phyloP scores from a whole-genome alignment of 2,797 vertebrate genomes.

The Telmatherina bonti region DNA sequence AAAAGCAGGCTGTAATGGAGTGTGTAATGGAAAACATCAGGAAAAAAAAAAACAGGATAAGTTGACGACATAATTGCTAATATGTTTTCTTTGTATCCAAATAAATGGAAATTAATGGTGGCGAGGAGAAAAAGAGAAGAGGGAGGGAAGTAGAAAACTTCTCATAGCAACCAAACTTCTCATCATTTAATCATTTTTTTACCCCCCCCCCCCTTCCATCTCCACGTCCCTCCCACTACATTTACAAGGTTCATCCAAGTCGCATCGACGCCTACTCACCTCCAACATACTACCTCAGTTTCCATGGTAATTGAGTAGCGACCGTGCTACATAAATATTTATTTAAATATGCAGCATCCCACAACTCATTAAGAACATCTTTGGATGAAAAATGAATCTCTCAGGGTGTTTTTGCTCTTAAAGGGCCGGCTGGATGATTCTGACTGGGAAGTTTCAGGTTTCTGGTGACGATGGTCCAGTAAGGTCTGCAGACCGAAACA shows the following conservation, averaged over 20 bases:
- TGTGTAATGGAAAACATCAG: neutral
- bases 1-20: neutral
- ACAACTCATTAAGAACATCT: constrained; percentile 74
- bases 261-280: constrained; percentile 76
- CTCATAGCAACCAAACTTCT: constrained; percentile 44
- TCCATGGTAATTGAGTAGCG: constrained; percentile 78
- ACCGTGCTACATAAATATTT: constrained; percentile 73
- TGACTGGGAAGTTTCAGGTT: constrained; percentile 16
- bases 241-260: constrained; percentile 78
- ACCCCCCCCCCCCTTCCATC: constrained; percentile 35
- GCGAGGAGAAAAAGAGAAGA: constrained; percentile 4
- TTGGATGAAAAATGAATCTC: constrained; percentile 45
- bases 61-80: neutral
- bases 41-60: neutral
- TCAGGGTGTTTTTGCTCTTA: constrained; percentile 45
- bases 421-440: constrained; percentile 32
- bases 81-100: constrained; percentile 1
- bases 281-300: constrained; percentile 78
- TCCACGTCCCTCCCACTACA: constrained; percentile 70
- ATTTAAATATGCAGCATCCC: constrained; percentile 67
- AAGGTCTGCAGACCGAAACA: neutral
- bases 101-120: constrained; percentile 1
- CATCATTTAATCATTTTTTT: constrained; percentile 12
- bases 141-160: constrained; percentile 26
- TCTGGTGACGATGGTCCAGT: neutral